Conservation (phyloP, 2,797 vertebrate genomes). For the Cyprinella venusta region DNA sequence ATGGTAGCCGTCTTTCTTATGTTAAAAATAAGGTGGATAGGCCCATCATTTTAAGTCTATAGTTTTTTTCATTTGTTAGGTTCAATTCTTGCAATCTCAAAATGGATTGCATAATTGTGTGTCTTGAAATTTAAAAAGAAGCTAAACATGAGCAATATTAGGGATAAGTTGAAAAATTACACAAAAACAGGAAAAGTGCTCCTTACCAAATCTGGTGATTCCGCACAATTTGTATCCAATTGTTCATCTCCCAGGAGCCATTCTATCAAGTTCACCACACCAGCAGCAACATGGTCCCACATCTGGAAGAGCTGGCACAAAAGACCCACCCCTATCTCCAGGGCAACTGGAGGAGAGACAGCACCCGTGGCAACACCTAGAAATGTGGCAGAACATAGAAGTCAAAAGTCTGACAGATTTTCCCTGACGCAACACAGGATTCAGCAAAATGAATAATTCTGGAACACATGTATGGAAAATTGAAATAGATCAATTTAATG, state of each 20-base stretch:
- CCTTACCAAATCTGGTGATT: constrained; percentile 69
- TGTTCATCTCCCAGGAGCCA: constrained; percentile 86
- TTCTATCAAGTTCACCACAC: constrained; percentile 77
- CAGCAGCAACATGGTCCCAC: constrained; percentile 77
- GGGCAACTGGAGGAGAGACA: constrained; percentile 84
- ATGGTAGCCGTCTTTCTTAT: neutral
- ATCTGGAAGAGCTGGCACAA: constrained; percentile 83
- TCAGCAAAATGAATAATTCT: neutral
- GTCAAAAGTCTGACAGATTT: neutral
- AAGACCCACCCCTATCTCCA: constrained; percentile 80
- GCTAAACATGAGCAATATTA: neutral
- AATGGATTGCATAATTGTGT: neutral
- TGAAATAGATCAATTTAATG: constrained; percentile 8
- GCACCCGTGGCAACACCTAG: constrained; percentile 77
- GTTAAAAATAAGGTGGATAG: neutral
- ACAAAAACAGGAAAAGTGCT: neutral
- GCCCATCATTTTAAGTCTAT: neutral
- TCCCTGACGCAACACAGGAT: neutral
- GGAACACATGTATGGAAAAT: constrained; percentile 17
- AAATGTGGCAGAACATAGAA: constrained; percentile 40
- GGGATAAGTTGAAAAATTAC: neutral
- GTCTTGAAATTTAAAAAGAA: neutral
- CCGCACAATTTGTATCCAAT: constrained; percentile 49
- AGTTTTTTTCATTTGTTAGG: neutral
- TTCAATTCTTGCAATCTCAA: too few relatives aligned